A percentile compares a stretch with the other conserved stretches of the same genome.
Conservation (phyloP, 2,113 vertebrate species). For the Physeter macrocephalus region DNA sequence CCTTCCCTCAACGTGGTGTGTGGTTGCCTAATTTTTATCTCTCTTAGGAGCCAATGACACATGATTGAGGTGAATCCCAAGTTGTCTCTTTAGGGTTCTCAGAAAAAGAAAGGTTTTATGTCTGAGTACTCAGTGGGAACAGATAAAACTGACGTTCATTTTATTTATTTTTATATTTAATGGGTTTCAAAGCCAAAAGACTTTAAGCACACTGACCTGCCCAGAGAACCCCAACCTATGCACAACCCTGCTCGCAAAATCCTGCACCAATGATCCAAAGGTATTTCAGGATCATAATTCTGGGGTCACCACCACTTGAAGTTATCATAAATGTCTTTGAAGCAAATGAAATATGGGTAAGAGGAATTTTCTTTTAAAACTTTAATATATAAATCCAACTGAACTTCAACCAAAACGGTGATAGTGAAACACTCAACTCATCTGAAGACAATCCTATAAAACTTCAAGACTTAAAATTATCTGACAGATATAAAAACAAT, state of each 20-base stretch:
- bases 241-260: background rate
- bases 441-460: background rate
- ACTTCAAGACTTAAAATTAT: background rate
- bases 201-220: background rate
- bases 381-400: background rate
- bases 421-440: background rate
- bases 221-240: background rate
- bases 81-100: background rate
- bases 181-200: background rate
- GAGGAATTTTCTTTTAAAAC: background rate
- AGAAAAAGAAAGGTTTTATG: slow-evolving; percentile 41
- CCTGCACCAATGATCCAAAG: background rate
- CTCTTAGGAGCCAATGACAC: background rate
- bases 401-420: background rate
- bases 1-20: background rate
- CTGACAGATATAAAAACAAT: background rate
- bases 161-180: slow-evolving; percentile 44
- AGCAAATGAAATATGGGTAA: background rate
- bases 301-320: background rate
- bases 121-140: background rate
- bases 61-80: background rate
- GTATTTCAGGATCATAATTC: background rate
- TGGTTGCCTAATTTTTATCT: background rate
- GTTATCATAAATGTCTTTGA: background rate
- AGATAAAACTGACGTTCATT: background rate